Percentiles rank a stretch among this genome's conserved stretches.
Conservation (phyloP, 2,888 invertebrate genomes). For the Tuberolachnus salignus region DNA sequence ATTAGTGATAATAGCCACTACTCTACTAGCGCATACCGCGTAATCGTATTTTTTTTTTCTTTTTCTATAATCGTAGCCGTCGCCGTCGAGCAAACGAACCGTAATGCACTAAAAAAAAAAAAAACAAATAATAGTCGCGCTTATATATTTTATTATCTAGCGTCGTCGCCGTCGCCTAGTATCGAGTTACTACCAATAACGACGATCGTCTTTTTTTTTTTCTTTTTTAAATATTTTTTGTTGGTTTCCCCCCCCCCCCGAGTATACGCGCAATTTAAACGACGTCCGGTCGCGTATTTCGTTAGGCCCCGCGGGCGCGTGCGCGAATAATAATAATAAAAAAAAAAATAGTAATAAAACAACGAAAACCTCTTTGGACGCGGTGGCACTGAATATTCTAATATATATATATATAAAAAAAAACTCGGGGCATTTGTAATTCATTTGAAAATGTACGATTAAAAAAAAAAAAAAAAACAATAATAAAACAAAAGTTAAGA, state of each 20-base stretch:
- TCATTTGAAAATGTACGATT: slow-evolving; percentile 51
- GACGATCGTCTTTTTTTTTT: background rate
- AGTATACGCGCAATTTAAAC: too few relatives aligned
- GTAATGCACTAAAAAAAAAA: slow-evolving; percentile 19
- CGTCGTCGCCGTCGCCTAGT: background rate
- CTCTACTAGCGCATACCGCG: too few relatives aligned
- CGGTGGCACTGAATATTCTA: background rate
- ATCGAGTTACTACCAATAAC: slow-evolving; percentile 36
- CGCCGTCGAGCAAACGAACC: slow-evolving; percentile 46
- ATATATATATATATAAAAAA: too few relatives aligned
- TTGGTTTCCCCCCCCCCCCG: too few relatives aligned
- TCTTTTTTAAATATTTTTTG: too few relatives aligned
- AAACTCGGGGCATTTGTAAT: slow-evolving; percentile 39
- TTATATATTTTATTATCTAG: background rate
- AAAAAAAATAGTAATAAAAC: background rate
- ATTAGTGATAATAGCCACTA: slow-evolving; percentile 54
- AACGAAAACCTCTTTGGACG: background rate
- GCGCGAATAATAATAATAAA: background rate
- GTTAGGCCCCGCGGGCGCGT: too few relatives aligned
- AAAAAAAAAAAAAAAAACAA: slow-evolving; percentile 22
- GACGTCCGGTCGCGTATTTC: background rate
- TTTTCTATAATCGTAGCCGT: slow-evolving; percentile 2
- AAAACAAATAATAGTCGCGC: too few relatives aligned
- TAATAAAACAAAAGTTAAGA: slow-evolving; percentile 48
- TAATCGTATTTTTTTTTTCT: background rate